Conservation (phyloP, 2,888 invertebrate genomes). For the Eupithecia vulgata region DNA sequence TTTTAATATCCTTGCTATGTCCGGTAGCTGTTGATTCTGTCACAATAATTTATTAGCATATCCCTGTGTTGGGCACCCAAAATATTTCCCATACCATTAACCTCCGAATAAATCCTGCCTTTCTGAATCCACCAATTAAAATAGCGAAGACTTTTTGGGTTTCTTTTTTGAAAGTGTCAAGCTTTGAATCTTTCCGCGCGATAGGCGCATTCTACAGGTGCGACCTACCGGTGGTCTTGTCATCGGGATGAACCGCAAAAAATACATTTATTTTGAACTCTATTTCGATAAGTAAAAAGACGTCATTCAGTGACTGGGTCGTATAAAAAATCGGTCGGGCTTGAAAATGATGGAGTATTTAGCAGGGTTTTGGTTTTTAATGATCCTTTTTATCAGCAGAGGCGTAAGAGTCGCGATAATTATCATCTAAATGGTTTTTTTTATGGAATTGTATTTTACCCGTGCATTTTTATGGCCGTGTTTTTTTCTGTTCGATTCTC, state of each 20-base stretch:
- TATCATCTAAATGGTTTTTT: slow-evolving; percentile 28
- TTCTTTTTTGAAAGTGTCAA: slow-evolving; percentile 65
- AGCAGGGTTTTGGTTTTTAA: slow-evolving; percentile 43
- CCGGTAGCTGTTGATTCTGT: slow-evolving; percentile 57
- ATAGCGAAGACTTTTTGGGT: slow-evolving; percentile 69
- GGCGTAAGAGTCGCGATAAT: slow-evolving; percentile 55
- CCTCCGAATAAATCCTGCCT: slow-evolving; percentile 73
- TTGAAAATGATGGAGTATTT: slow-evolving; percentile 58
- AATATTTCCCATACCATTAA: slow-evolving; percentile 74
- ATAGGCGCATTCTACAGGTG: slow-evolving; percentile 80
- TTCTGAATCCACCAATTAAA: slow-evolving; percentile 77
- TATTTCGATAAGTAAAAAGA: slow-evolving; percentile 38
- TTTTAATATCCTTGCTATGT: slow-evolving; percentile 45
- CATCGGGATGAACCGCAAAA: slow-evolving; percentile 55
- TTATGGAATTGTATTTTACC: neutral
- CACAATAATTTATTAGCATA: slow-evolving; percentile 77
- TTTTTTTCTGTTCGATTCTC: too few species aligned
- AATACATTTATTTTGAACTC: slow-evolving; percentile 48
- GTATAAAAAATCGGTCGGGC: slow-evolving; percentile 54
- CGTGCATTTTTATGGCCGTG: neutral
- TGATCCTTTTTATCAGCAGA: slow-evolving; percentile 51
- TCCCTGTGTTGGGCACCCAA: slow-evolving; percentile 58
- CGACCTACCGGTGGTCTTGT: slow-evolving; percentile 73
- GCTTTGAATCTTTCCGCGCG: slow-evolving; percentile 78
- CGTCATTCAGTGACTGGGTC: neutral